Evolutionary conservation across 1,140 invertebrate genomes (phyloP), one percentile per base, ranked within the genome.

Genomic region (Drosophila virilis): DNA sequence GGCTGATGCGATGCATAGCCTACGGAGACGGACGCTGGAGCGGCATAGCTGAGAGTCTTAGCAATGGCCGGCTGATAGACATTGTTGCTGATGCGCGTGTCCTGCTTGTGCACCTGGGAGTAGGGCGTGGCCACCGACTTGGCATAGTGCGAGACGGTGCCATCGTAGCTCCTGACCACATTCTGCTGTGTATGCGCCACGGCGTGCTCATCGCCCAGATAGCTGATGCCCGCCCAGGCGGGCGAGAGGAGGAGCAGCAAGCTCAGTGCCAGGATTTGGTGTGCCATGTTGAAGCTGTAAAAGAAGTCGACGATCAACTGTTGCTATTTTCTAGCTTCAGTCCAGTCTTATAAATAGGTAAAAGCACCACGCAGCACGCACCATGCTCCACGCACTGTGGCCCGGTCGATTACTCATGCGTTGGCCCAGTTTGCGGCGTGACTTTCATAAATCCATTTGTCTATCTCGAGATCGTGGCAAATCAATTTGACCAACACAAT

Each of bases 41-140:
- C 91, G 32, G 84, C 79, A 72, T 92, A 91, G 40, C 79, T 83
- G 10, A 92, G 61, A 33, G 81, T 74, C 74, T 93, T 92, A 62
- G 89, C 91, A 58, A 93, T 81, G 48, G 91, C 77, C 13, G 93
- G 79, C 65, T 92, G 78, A 28, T 92, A 92, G 10, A 91, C 94
- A 74, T 95, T 94, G 78, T 95, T 95, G 92, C 93, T 95, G 79
- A 94, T 93, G 38, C 94, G 92, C 9, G 90, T 91, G 85, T 95
- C 94, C 90, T 93, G 93, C 91, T 95, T 95, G 77, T 94, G 93
- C 12, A 95, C 94, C 81, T 93, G 94, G 52, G 94, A 94, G 92
- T 93, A 95, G 32, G 94, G 93, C 55, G 93, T 94, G 85, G 95
- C 94, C n/a, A 95, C 93, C 37, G 94, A 93, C 79, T 95, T 95